Evolutionary conservation across 2,113 vertebrate genomes (phyloP), one percentile per base, ranked within the genome.

Genomic region (Pachypanchax playfairii): DNA sequence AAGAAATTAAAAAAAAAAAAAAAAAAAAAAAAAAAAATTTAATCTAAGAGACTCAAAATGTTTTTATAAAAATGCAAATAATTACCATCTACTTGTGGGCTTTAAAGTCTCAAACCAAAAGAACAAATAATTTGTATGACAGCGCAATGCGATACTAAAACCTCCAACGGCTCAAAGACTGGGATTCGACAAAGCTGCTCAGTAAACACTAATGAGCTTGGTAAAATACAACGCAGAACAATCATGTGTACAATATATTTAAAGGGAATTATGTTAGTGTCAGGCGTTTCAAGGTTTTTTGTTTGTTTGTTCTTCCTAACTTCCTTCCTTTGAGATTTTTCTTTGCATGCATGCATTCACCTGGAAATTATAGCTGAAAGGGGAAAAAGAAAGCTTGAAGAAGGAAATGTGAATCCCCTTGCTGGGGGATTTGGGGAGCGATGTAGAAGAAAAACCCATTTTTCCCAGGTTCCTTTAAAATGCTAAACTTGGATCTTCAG

Each of bases 381-480:
- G 52, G 21, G 57, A 65, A 71, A 29, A 76, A 70, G 20, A 33
- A 35, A 67, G 59, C 65, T 41, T 48, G 33, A 56, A 62, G 47
- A 35, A 54, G 9, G 56, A 63, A 67, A 64, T 56, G 51, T 57
- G 65, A 63, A 71, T 22, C 46, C 51, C 39, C 58, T 57, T 25
- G 65, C 49, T 57, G 5, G 24, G 68, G 65, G 44, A 70, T 21
- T 1, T 38, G 43, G 59, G 53, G 65, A 72, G 43, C 4, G 29
- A 41, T 22, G 39, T n/a, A 49, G 18, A 62, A 11, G 10, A 73
- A 64, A 33, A 24, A 33, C 1, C 15, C 39, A 44, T 31, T 64
- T 79, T 75, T 70, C 68, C 76, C 26, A 35, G 44, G 41, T 56
- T 67, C 39, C 56, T 69, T 58, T 66, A 61, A 68, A 75, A 54